Evolutionary conservation across 2,888 invertebrate species (phyloP), one percentile per base, ranked within the genome.

Genomic region (Parnassius apollo): DNA sequence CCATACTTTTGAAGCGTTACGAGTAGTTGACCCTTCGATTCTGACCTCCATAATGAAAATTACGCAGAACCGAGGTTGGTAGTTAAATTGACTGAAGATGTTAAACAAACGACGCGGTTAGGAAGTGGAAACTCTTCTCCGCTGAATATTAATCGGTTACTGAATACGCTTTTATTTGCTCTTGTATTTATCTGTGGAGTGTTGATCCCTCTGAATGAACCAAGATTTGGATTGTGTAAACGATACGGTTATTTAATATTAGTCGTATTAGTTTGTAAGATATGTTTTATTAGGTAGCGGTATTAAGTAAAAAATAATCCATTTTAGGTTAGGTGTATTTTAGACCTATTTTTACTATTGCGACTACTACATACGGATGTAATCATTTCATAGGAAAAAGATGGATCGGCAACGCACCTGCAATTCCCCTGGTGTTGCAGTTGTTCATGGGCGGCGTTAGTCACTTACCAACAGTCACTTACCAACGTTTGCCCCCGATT

Each of bases 101-200:
- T 63, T 63, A 59, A 63, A 63, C 63, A 63, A 63, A 63, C 59
- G 63, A 63, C 63, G 59, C 63, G 63, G 63, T 63, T 56, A 59
- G 63, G 59, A 59, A 63, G 63, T 56, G 63, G 63, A 59, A 57
- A 50, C 63, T 59, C 59, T 63, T 56, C 56, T 59, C 59, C 59
- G 63, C 59, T 63, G 63, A 63, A 63, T 63, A 86, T 86, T 86
- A 86, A 86, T 86, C 85, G 85, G 79, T 82, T 71, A 80, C 86
- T 86, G 88, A 89, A 89, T 86, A 88, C 84, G 84, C 87, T 87
- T 88, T 88, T 88, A 86, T 88, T 89, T 88, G 86, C 83, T 83
- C 83, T 86, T 80, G 81, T 79, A 74, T 77, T 59, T 56, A 63
- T 46, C 59, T 50, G 50, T 46, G 51, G 49, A 56, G 59, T 63